Percentiles rank a stretch among this genome's conserved stretches.
Evolutionary conservation across 2,113 vertebrate species (phyloP).

Genomic region (Melanostigma gelatinosum): DNA sequence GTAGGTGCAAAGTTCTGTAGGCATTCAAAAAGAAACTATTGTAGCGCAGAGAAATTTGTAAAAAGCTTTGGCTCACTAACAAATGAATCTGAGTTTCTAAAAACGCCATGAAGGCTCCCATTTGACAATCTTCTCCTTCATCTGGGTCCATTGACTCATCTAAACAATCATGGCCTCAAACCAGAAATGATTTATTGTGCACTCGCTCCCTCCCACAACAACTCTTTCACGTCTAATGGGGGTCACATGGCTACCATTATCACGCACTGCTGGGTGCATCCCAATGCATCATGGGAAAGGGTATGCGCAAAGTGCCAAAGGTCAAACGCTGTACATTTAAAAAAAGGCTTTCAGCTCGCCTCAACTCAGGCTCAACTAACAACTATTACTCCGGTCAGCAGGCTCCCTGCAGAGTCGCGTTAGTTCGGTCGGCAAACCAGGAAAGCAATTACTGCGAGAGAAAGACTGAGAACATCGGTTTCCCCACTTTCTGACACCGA

Average conservation of each 20-base stretch:
- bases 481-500: not conserved
- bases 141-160: conserved; percentile 20
- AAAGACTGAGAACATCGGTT: not conserved
- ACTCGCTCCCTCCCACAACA: not conserved
- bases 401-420: conserved; percentile 5
- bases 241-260: conserved; percentile 23
- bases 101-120: not conserved
- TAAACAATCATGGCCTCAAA: conserved; percentile 1
- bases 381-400: conserved; percentile 24
- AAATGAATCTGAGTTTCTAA: not conserved
- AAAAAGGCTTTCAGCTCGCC: conserved; percentile 51
- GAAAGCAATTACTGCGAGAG: conserved; percentile 17
- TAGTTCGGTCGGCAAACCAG: not conserved
- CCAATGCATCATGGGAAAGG: conserved; percentile 22
- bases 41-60: not conserved
- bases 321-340: conserved; percentile 43
- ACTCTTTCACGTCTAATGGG: conserved; percentile 25
- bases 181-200: not conserved
- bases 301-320: conserved; percentile 23
- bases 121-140: conserved; percentile 1
- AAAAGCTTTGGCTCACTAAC: not conserved
- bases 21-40: not conserved
- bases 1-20: no score
- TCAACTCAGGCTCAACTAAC: conserved; percentile 11
- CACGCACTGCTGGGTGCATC: conserved; percentile 4